Evolutionary conservation across 2,888 invertebrate species (phyloP), one percentile per base, ranked within the genome.

Genomic region (Neoitamus cyanurus): DNA sequence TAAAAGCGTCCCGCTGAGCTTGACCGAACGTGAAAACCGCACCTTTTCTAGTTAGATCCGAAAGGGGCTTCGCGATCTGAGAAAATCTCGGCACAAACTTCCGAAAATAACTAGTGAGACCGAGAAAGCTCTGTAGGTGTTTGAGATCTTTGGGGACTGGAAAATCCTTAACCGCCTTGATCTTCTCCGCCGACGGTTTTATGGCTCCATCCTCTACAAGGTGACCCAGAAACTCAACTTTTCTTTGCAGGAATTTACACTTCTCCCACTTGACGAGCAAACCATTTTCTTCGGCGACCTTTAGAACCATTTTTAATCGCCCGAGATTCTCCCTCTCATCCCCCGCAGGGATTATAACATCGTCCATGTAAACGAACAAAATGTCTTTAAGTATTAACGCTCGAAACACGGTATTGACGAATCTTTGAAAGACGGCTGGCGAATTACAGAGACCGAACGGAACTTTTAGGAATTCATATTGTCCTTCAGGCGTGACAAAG

Each of bases 161-260:
- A 48, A 78, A 84, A 37, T 84, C 84, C 4, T 72, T 37, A 0
- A 86, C 84, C 6, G 85, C 86, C 30, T 80, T 36, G 37, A 80
- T 36, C 46, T 86, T 86, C 9, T 48, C 7, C 37, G 36, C 13
- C 30, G 84, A 82, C 6, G 86, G 85, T 11, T 68, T 84, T 30
- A 86, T 48, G 28, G 46, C 80, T 13, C 83, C 75, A 31, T 75
- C 36, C 15, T 85, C 48, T 9, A 86, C 70, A 7, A 84, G 25
- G 34, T 86, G 58, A 2, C 86, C 85, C 28, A 87, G 78, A 68
- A 85, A 87, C 30, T 86, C 78, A 3, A 86, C 75, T 30, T 31
- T 70, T 37, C 73, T 30, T 30, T 84, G 42, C 31, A 87, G 68
- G 68, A 86, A 87, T 20, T 72, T 28, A 20, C 85, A 86, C 34